Conservation (phyloP, 2,888 invertebrate species). For the Volucella zonaria region DNA sequence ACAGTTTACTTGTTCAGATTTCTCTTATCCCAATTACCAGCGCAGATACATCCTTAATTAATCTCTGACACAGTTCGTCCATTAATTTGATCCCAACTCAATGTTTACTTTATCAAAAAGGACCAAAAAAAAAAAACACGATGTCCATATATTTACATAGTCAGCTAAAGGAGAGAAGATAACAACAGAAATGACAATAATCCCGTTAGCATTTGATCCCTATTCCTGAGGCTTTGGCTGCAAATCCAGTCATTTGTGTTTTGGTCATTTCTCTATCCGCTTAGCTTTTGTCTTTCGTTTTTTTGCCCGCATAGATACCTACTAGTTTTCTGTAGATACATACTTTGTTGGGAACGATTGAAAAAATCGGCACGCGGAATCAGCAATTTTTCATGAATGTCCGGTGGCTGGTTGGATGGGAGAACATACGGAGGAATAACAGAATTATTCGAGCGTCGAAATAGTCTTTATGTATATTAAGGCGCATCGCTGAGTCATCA, state of each 20-base stretch:
- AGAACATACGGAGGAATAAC: not conserved
- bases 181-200: constrained; percentile 51
- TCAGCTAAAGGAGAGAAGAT: constrained; percentile 22
- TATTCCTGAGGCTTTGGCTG: constrained; percentile 22
- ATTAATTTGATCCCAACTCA: constrained; percentile 38
- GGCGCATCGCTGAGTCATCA: constrained; percentile 4
- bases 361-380: constrained; percentile 15
- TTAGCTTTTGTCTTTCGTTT: constrained; percentile 12
- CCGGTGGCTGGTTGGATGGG: not conserved
- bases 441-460: constrained; percentile 16
- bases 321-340: not conserved
- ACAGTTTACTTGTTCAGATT: constrained; percentile 3
- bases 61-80: constrained; percentile 59
- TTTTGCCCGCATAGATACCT: not conserved
- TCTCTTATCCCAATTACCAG: constrained; percentile 32
- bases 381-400: constrained; percentile 1
- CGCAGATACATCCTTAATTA: constrained; percentile 51
- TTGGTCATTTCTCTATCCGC: not conserved
- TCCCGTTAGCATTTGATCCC: constrained; percentile 54
- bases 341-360: constrained; percentile 12
- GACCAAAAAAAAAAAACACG: not conserved
- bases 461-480: constrained; percentile 39
- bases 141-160: constrained; percentile 4
- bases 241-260: constrained; percentile 47
- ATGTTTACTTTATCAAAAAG: constrained; percentile 1